Base-by-base conservation (phyloP, 2,888 invertebrate genomes). In the Melipona bicolor region DNA sequence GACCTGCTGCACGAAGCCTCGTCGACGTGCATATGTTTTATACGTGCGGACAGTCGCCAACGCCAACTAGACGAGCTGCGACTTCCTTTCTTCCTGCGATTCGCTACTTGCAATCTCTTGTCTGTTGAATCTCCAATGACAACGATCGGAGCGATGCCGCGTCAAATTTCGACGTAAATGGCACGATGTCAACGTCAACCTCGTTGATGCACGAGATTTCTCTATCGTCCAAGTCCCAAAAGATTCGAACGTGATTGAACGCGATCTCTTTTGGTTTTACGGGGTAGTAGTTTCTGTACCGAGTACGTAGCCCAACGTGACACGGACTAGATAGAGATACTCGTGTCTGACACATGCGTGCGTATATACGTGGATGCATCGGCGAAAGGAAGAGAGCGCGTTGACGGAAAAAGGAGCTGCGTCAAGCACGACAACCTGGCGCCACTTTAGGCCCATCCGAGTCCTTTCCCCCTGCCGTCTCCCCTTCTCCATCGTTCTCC, bases 361-460 rank as follows among this genome's bases (percentile, higher is more conserved):
- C 56, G 15, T 2, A 75, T 15, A 62, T 50, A 36, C 24, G 32
- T 43, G 24, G 69, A 59, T 36, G 77, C 50, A n/a, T 19, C 52
- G 64, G 74, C 43, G 62, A 56, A 68, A 85, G 69, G 81, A 77
- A 73, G 80, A 83, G 76, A 76, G 84, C 85, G 72, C 61, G 80
- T 77, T 82, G 79, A 85, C 79, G 69, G 67, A 76, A 62, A 62
- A 79, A 83, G 62, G 43, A 71, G 61, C 67, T 75, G 59, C 70
- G 84, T 71, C 75, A 65, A 77, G 82, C 89, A 90, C 93, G 93
- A 92, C 93, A 92, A 91, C 89, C 92, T 92, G 94, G 94, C 94
- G 94, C 94, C 94, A 93, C 90, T 90, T 90, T 89, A 86, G 87
- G 82, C 74, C 85, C 85, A 82, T 89, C 87, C 81, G 65, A 83